Conservation (phyloP, 1,140 invertebrate species). For the Neuroterus valhalla region DNA sequence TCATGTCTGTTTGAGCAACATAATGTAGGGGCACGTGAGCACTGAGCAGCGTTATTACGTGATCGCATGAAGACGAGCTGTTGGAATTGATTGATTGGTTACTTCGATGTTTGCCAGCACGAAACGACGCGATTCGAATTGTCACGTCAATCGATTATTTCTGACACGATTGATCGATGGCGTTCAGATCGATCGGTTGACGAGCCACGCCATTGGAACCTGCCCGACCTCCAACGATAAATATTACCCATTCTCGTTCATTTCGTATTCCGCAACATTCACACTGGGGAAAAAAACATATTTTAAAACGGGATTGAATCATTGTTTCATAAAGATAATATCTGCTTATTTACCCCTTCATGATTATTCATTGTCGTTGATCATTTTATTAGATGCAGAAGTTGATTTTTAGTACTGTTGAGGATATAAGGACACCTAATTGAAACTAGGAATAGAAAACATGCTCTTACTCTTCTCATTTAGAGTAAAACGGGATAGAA, state of each 20-base stretch:
- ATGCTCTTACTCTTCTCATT: too few relatives aligned
- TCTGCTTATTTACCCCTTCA: too few relatives aligned
- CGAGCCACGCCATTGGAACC: slow-evolving; percentile 26
- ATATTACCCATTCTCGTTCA: slow-evolving; percentile 25
- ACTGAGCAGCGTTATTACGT: slow-evolving; percentile 40
- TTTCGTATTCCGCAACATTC: not conserved
- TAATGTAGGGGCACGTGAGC: not conserved
- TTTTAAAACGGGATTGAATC: slow-evolving; percentile 24
- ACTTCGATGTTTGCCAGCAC: slow-evolving; percentile 55
- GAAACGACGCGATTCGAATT: slow-evolving; percentile 58
- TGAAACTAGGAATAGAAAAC: too few relatives aligned
- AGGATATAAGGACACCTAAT: too few relatives aligned
- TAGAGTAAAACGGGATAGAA: too few relatives aligned
- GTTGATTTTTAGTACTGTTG: too few relatives aligned
- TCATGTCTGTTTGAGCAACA: not conserved
- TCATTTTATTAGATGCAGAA: too few relatives aligned
- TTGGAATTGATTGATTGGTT: slow-evolving; percentile 61
- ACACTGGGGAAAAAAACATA: slow-evolving; percentile 6
- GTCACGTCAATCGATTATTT: slow-evolving; percentile 71
- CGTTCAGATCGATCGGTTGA: slow-evolving; percentile 54
- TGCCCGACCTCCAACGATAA: slow-evolving; percentile 13
- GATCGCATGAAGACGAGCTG: slow-evolving; percentile 53
- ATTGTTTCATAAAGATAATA: slow-evolving; percentile 2
- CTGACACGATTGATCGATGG: slow-evolving; percentile 67
- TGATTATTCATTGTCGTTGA: too few relatives aligned